These are phyloP conservation scores for Latrodectus elegans DNA, from an alignment of 2,888 invertebrate genomes.

Conservation along the genomic window DNA sequence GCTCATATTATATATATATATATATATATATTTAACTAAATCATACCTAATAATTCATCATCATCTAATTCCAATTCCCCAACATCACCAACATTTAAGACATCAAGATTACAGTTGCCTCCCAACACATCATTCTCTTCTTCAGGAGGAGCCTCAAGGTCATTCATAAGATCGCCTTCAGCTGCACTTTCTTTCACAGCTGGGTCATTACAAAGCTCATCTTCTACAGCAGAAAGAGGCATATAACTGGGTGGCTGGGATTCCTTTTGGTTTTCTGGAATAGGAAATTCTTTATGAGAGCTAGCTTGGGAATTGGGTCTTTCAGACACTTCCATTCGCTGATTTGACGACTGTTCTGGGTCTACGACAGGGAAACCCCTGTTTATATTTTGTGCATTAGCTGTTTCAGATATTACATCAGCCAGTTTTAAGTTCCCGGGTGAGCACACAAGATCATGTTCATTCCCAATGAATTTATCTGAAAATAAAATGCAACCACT, in stretches of 20 bases:
- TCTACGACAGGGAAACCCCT: neutral
- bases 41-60: conserved; percentile 83
- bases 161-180: conserved; percentile 70
- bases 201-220: neutral
- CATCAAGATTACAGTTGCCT: conserved; percentile 44
- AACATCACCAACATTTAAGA: conserved; percentile 54
- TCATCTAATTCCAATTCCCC: conserved; percentile 83
- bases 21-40: too few relatives aligned
- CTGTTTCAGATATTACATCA: conserved; percentile 21
- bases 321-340: conserved; percentile 8
- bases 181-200: conserved; percentile 61
- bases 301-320: conserved; percentile 7
- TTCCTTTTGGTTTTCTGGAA: conserved; percentile 7
- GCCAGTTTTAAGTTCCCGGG: conserved; percentile 21
- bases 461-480: neutral
- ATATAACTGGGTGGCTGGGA: conserved; percentile 18
- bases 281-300: neutral
- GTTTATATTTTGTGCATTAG: neutral
- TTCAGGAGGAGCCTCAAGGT: conserved; percentile 67
- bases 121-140: conserved; percentile 48
- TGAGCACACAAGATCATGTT: conserved; percentile 1
- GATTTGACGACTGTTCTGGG: neutral
- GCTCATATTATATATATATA: too few relatives aligned
- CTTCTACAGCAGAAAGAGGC: conserved; percentile 12
- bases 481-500: neutral